Conservation (phyloP, 1,140 invertebrate genomes). For the Bicyclus anynana region DNA sequence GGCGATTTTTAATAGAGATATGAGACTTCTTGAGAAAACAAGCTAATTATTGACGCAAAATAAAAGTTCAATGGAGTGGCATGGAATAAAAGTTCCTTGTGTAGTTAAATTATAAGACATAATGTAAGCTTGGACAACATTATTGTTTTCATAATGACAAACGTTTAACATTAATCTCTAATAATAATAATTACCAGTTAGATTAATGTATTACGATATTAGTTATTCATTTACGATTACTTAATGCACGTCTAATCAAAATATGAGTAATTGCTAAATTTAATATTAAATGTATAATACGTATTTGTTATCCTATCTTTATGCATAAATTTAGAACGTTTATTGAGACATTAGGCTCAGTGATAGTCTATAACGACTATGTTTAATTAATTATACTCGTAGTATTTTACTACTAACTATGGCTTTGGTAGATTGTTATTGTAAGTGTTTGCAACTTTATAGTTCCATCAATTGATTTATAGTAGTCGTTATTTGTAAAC, state of each 20-base stretch:
- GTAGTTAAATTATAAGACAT: too few relatives aligned
- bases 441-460: not conserved
- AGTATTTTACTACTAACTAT: not conserved
- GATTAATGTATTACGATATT: not conserved
- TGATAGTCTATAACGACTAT: not conserved
- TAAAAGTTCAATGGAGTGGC: too few relatives aligned
- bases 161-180: too few relatives aligned
- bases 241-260: not conserved
- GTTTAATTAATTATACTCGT: not conserved
- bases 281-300: not conserved
- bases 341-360: not conserved
- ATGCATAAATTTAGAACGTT: not conserved
- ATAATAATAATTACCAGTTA: not conserved
- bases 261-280: slow-evolving; percentile 1
- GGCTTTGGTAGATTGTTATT: not conserved
- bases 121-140: too few relatives aligned
- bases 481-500: too few relatives aligned
- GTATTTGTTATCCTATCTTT: not conserved
- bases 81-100: too few relatives aligned
- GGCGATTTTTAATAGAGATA: too few relatives aligned
- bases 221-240: not conserved
- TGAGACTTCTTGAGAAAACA: too few relatives aligned
- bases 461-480: too few relatives aligned
- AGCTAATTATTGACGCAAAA: too few relatives aligned
- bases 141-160: too few relatives aligned